These are phyloP conservation scores for Sibirionetta formosa DNA, from an alignment of 2,797 vertebrate genomes.

Conservation along the genomic window DNA sequence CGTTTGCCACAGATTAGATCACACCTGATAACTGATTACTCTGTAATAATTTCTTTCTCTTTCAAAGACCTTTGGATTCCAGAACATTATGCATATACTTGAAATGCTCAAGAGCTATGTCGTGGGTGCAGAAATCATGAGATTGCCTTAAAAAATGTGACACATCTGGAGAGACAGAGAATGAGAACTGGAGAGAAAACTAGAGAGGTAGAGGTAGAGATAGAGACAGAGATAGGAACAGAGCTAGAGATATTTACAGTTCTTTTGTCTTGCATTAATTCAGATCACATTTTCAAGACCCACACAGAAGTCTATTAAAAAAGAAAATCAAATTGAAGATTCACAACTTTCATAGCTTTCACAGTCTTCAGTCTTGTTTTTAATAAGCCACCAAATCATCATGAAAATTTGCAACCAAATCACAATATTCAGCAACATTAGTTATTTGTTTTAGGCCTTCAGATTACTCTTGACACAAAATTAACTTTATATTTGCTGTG, in stretches of 20 bases:
- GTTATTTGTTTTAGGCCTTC: not conserved
- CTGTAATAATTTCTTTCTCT: not conserved
- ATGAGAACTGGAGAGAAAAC: not conserved
- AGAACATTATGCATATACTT: not conserved
- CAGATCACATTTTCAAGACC: not conserved
- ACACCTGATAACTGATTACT: not conserved
- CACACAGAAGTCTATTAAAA: not conserved
- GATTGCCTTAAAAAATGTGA: not conserved
- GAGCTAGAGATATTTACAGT: not conserved
- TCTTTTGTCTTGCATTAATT: not conserved
- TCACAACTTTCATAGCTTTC: not conserved
- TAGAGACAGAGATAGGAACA: not conserved
- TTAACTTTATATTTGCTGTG: not conserved
- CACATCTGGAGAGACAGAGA: not conserved
- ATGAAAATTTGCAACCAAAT: not conserved
- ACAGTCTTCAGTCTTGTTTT: not conserved
- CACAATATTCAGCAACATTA: not conserved
- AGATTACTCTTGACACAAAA: not conserved
- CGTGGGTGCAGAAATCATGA: not conserved
- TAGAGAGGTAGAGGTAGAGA: not conserved
- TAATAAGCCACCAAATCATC: not conserved
- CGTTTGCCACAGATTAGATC: not conserved
- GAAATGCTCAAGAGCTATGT: not conserved
- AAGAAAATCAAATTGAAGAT: not conserved
- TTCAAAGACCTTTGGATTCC: constrained; percentile 11